These are phyloP conservation scores for Ephialtes manifestator DNA, from an alignment of 2,888 invertebrate species.

Conservation along the genomic window DNA sequence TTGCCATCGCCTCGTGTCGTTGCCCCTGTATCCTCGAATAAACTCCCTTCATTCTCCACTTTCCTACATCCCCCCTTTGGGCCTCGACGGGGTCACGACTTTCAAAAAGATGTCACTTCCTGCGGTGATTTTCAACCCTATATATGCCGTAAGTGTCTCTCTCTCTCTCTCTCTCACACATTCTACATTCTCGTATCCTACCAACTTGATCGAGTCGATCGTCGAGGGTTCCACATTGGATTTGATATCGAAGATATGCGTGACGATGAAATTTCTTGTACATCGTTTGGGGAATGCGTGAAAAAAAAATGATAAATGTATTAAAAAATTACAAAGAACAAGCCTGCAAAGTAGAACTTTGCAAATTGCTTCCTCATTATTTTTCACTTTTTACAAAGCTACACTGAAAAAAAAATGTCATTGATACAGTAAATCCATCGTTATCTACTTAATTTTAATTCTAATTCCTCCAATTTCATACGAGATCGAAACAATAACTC, in stretches of 20 bases:
- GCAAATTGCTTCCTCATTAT: too few species aligned
- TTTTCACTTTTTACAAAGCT: too few species aligned
- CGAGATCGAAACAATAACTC: too few species aligned
- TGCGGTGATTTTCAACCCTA: conserved; percentile 69
- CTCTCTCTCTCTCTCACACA: too few species aligned
- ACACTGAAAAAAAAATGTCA: too few species aligned
- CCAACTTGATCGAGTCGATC: conserved; percentile 7
- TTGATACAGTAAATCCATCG: too few species aligned
- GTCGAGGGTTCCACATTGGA: conserved; percentile 6
- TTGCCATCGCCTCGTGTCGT: conserved; percentile 69
- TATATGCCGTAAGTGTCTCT: conserved; percentile 29
- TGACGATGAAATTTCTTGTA: neutral
- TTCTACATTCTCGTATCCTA: conserved; percentile 1
- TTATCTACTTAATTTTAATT: too few species aligned
- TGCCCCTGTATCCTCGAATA: conserved; percentile 47
- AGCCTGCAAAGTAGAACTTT: too few species aligned
- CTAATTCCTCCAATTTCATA: too few species aligned
- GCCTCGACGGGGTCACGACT: conserved; percentile 58
- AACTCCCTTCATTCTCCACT: conserved; percentile 17
- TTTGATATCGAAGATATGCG: neutral
- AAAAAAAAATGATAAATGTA: neutral
- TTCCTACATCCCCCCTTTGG: conserved; percentile 4
- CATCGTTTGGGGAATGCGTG: neutral
- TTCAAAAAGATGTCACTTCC: conserved; percentile 75
- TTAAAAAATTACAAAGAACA: neutral